These are phyloP conservation scores for Cantharis nigra DNA, from an alignment of 2,888 invertebrate genomes.

Conservation along the genomic window DNA sequence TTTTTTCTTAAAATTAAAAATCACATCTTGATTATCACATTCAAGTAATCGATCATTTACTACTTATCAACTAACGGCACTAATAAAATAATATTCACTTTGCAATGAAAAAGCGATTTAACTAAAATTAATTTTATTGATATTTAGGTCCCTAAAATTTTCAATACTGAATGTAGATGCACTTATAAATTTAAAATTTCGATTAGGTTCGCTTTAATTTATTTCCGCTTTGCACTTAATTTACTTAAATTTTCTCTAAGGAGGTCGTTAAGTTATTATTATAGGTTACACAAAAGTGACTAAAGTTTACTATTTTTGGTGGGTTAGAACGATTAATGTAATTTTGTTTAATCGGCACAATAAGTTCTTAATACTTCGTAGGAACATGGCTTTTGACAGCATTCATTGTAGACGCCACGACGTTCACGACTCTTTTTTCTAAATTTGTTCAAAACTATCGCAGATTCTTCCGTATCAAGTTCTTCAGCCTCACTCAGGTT, in stretches of 20 bases:
- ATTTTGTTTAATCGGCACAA: constrained; percentile 35
- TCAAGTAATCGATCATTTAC: constrained; percentile 13
- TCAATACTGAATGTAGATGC: not conserved
- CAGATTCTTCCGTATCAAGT: constrained; percentile 15
- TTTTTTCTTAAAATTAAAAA: constrained; percentile 20
- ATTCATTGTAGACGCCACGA: constrained; percentile 49
- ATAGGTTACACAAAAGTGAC: not conserved
- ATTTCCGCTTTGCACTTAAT: not conserved
- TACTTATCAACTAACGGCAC: not conserved
- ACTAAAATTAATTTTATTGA: not conserved
- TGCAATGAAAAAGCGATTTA: not conserved
- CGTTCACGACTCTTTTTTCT: constrained; percentile 36
- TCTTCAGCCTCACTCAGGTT: not conserved
- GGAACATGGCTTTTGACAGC: constrained; percentile 49
- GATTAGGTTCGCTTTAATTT: not conserved
- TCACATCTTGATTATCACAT: constrained; percentile 29
- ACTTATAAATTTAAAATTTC: not conserved
- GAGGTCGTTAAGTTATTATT: not conserved
- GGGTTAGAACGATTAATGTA: not conserved
- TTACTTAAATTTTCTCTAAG: not conserved
- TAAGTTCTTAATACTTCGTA: constrained; percentile 45
- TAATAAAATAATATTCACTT: not conserved
- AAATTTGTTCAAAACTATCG: constrained; percentile 38
- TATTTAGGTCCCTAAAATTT: not conserved
- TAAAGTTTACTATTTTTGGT: not conserved